Conservation (phyloP, 2,888 invertebrate species). For the Hypolimnas misippus region DNA sequence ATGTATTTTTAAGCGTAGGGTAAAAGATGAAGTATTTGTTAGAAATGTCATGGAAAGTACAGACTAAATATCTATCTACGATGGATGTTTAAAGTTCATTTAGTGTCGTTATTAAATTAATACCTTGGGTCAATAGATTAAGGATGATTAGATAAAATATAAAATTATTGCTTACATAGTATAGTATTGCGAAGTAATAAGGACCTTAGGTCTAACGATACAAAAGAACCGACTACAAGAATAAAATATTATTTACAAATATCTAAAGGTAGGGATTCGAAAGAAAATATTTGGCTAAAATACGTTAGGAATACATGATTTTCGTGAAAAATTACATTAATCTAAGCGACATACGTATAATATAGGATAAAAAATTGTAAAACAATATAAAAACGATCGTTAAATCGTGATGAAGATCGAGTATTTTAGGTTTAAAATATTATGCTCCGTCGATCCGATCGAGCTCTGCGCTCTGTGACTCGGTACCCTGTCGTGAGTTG, state of each 20-base stretch:
- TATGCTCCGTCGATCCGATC: constrained; percentile 62
- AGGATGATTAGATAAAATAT: constrained; percentile 56
- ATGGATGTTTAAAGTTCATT: constrained; percentile 26
- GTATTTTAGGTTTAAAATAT: constrained; percentile 69
- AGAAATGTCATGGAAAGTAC: constrained; percentile 17
- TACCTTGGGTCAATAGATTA: constrained; percentile 41
- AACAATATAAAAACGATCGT: constrained; percentile 60
- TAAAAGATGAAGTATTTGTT: constrained; percentile 14
- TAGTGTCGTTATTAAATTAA: constrained; percentile 33
- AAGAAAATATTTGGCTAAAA: constrained; percentile 82
- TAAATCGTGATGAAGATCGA: constrained; percentile 74
- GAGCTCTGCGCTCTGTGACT: constrained; percentile 59
- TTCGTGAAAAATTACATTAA: constrained; percentile 58
- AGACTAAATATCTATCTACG: constrained; percentile 17
- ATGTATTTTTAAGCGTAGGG: constrained; percentile 14
- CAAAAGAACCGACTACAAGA: constrained; percentile 76
- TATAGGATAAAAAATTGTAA: constrained; percentile 55
- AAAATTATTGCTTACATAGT: constrained; percentile 80
- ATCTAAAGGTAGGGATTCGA: constrained; percentile 71
- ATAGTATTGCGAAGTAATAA: constrained; percentile 79
- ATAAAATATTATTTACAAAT: constrained; percentile 80
- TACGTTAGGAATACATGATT: constrained; percentile 74
- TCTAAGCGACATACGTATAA: constrained; percentile 57
- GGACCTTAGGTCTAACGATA: constrained; percentile 77
- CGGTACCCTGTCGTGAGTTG: constrained; percentile 77